Base-by-base conservation (phyloP, 2,797 vertebrate genomes). In the Phoeniculus purpureus region DNA sequence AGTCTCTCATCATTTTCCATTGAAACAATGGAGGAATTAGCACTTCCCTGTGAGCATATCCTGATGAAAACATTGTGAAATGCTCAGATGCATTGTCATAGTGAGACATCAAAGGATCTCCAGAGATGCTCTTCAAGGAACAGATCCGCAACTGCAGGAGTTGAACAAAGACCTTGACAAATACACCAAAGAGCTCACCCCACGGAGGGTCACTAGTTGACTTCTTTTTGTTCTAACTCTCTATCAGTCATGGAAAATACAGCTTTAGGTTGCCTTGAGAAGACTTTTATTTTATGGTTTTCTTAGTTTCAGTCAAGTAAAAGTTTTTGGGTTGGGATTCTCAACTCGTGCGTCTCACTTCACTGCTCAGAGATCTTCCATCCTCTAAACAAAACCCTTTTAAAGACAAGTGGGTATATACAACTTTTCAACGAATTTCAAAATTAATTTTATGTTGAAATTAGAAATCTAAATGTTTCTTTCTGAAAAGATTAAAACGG, bases 361-460 rank as follows among this genome's bases (percentile, higher is more conserved):
- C 54, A 75, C 51, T 56, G 81, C 70, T 83, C 52, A 76, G 76
- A 90, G 48, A 43, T 66, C 67, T 84, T 66, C 48, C 48, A 79
- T 45, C 19, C 25, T 17, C 67, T 79, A 83, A 78, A 89, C 66
- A 94, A 91, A 89, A 31, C 6, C 37, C 64, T 84, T 85, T 79
- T 64, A 79, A 66, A 90, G 84, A 67, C 31, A 87, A 58, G 47
- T 34, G 80, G 60, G 20, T 58, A 85, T 58, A 85, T 12, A 82
- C 9, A 80, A 31, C 47, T 84, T 59, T 56, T 77, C 16, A 70
- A 67, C 58, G 48, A 67, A 84, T 77, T 71, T 71, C 43, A 81
- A 81, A 91, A 84, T 88, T 68, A 78, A 90, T 84, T 90, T 84
- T 47, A 56, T 58, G 45, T 85, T 88, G 83, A 80, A 92, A 51